A percentile compares a stretch with the other conserved stretches of the same genome.
Evolutionary conservation across 2,888 invertebrate species (phyloP).

Genomic region (Dryocosmus kuriphilus): DNA sequence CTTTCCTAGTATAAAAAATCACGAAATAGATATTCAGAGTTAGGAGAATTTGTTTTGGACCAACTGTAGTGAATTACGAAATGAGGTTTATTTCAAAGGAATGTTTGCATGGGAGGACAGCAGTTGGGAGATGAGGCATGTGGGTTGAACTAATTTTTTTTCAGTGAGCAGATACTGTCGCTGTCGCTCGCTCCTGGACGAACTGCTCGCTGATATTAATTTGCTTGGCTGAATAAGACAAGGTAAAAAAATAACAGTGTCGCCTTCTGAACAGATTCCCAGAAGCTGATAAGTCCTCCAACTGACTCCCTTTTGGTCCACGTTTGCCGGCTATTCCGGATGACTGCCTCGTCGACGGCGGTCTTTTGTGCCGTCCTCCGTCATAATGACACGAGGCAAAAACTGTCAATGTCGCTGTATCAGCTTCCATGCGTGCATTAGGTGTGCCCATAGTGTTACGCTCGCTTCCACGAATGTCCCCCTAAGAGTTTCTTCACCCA

Average conservation of each 20-base stretch:
- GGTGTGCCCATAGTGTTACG: conserved; percentile 34
- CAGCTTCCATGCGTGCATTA: conserved; percentile 67
- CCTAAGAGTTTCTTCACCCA: conserved; percentile 13
- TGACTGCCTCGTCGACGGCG: conserved; percentile 64
- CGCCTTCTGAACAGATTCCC: conserved; percentile 44
- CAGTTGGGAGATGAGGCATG: conserved; percentile 29
- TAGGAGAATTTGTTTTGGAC: background rate
- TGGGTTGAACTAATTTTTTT: conserved; percentile 44
- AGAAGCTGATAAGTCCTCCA: conserved; percentile 18
- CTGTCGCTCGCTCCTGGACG: conserved; percentile 50
- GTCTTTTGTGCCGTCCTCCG: conserved; percentile 67
- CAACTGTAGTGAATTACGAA: background rate
- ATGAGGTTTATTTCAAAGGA: background rate
- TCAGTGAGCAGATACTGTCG: conserved; percentile 50
- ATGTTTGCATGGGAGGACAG: conserved; percentile 20
- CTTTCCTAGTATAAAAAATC: no score
- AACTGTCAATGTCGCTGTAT: conserved; percentile 68
- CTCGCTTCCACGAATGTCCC: conserved; percentile 35
- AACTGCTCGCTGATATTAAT: conserved; percentile 62
- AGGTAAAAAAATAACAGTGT: conserved; percentile 44
- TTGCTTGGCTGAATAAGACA: conserved; percentile 58
- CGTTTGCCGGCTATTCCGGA: conserved; percentile 63
- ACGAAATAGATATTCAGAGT: no score
- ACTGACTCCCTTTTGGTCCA: conserved; percentile 55
- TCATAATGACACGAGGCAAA: conserved; percentile 68